Conservation (phyloP, 2,113 vertebrate species). For the Phaetusa simplex region DNA sequence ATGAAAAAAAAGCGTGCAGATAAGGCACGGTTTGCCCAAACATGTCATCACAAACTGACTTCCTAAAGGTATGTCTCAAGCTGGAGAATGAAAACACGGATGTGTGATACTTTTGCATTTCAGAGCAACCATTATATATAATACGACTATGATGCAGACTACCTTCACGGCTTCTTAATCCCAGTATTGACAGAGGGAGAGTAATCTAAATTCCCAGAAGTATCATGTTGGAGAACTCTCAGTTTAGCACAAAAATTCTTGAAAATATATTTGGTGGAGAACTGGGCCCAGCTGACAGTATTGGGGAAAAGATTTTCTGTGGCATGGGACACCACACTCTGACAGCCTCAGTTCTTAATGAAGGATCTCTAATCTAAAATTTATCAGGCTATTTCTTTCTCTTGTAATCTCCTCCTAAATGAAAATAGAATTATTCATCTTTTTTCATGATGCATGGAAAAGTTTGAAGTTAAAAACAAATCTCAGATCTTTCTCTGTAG, state of each 20-base stretch:
- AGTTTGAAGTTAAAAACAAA: neutral
- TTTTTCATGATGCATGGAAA: neutral
- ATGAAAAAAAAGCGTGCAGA: neutral
- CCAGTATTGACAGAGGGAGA: neutral
- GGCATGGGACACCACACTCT: neutral
- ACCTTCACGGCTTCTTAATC: neutral
- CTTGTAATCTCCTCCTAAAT: neutral
- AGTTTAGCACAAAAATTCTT: neutral
- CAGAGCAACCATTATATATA: neutral
- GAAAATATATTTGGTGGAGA: neutral
- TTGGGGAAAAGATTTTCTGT: neutral
- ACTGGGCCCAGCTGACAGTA: neutral
- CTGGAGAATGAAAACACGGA: neutral
- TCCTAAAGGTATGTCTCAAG: neutral
- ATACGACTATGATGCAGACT: neutral
- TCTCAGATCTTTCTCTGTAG: neutral
- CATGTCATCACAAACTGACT: neutral
- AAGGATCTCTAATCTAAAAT: neutral
- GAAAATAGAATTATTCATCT: neutral
- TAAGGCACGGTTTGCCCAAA: constrained; percentile 1
- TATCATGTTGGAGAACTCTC: neutral
- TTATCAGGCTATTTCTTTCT: neutral
- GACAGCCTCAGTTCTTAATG: neutral
- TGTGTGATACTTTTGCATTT: neutral
- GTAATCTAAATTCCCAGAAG: neutral